phyloP scores from a whole-genome alignment of 1,140 invertebrate genomes.

The Reticulitermes speratus region DNA sequence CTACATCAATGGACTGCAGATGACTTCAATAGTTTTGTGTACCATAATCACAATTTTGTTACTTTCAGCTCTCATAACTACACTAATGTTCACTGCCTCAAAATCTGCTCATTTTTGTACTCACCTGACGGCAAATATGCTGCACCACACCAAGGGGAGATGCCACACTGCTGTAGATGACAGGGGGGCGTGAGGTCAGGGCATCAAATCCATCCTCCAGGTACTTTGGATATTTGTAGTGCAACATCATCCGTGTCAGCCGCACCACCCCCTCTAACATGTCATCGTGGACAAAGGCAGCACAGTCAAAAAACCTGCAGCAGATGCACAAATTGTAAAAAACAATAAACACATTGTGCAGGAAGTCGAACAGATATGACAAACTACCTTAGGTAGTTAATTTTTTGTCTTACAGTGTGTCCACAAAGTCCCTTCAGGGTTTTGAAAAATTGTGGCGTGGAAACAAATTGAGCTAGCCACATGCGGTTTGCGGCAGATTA shows the following conservation, averaged over 20 bases:
- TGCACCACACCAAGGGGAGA: conserved; percentile 72
- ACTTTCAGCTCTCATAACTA: too few species aligned
- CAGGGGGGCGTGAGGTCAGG: conserved; percentile 68
- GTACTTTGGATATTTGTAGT: conserved; percentile 78
- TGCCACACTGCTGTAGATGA: conserved; percentile 79
- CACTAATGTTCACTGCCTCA: background rate
- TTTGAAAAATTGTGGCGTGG: too few species aligned
- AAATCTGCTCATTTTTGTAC: background rate
- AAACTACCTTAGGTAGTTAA: too few species aligned
- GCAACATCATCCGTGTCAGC: conserved; percentile 73
- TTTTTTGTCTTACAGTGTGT: too few species aligned
- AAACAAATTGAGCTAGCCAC: too few species aligned
- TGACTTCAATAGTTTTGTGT: too few species aligned
- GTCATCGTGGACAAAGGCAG: conserved; percentile 76
- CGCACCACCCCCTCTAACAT: conserved; percentile 72
- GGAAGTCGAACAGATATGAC: too few species aligned
- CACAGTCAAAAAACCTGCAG: conserved; percentile 63
- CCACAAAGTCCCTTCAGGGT: too few species aligned
- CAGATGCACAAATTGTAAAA: conserved; percentile 33
- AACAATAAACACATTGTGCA: too few species aligned
- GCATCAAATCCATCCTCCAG: conserved; percentile 77
- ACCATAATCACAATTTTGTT: too few species aligned
- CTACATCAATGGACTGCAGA: too few species aligned
- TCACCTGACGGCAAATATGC: conserved; percentile 73
- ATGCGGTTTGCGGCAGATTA: too few species aligned